Conservation (phyloP, 2,113 vertebrate species). For the Terrapene triunguis region DNA sequence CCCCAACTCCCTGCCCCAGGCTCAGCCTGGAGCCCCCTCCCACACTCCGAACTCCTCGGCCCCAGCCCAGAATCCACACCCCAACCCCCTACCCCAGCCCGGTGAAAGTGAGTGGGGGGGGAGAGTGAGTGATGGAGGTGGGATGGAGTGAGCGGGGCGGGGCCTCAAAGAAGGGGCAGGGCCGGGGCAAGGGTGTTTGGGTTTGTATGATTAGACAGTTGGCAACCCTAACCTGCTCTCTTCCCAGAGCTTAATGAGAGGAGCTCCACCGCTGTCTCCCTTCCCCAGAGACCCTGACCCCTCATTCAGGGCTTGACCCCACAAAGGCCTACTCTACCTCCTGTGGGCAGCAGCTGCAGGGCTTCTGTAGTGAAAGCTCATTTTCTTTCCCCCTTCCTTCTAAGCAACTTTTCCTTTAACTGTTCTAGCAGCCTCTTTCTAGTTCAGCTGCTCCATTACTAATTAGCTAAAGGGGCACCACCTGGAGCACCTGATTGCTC, state of each 20-base stretch:
- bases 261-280: background rate
- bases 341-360: background rate
- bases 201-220: too few relatives aligned
- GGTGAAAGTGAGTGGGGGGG: too few relatives aligned
- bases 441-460: background rate
- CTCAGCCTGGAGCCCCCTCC: too few relatives aligned
- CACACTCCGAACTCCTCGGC: too few relatives aligned
- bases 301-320: background rate
- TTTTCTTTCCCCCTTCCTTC: background rate
- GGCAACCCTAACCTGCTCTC: background rate
- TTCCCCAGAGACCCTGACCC: background rate
- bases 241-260: background rate
- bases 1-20: too few relatives aligned
- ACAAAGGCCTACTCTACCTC: background rate
- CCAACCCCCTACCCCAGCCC: too few relatives aligned
- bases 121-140: too few relatives aligned
- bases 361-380: background rate
- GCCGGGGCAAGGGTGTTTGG: too few relatives aligned
- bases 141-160: too few relatives aligned
- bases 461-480: background rate
- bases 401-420: background rate
- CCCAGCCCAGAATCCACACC: too few relatives aligned
- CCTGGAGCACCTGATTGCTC: background rate
- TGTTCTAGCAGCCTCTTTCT: background rate
- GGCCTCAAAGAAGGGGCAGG: too few relatives aligned